A percentile compares a stretch with the other conserved stretches of the same genome.
phyloP scores from a whole-genome alignment of 2,888 invertebrate species.

The Lamellibrachia columna region DNA sequence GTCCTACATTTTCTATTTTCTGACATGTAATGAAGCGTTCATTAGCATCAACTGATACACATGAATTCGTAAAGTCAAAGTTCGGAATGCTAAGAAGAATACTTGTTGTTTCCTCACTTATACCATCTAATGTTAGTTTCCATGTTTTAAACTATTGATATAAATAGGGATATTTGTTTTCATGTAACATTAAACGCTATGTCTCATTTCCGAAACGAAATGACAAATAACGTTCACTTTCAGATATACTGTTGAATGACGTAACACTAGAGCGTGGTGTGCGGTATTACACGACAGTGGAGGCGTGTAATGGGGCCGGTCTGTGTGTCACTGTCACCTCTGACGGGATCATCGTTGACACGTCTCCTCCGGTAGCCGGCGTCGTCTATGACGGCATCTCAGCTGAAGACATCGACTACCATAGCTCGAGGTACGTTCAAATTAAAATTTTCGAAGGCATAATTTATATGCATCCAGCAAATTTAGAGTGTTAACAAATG shows the following conservation, averaged over 20 bases:
- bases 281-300: neutral
- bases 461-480: neutral
- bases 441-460: neutral
- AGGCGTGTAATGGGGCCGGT: conserved; percentile 19
- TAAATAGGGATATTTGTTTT: too few species aligned
- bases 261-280: neutral
- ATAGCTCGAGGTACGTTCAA: neutral
- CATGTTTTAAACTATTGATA: too few species aligned
- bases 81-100: too few species aligned
- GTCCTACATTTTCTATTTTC: neutral
- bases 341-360: conserved; percentile 20
- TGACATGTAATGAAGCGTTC: neutral
- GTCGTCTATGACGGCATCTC: neutral
- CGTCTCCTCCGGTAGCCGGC: neutral
- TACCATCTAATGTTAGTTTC: too few species aligned
- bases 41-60: too few species aligned
- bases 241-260: neutral
- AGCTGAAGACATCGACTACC: neutral
- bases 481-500: too few species aligned
- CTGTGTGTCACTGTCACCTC: neutral
- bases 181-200: too few species aligned
- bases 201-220: neutral
- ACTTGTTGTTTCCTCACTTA: too few species aligned
- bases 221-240: neutral
- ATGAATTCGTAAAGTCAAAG: too few species aligned